Evolutionary conservation across 2,888 invertebrate genomes (phyloP), one percentile per base, ranked within the genome.

Genomic region (Macaria notata): DNA sequence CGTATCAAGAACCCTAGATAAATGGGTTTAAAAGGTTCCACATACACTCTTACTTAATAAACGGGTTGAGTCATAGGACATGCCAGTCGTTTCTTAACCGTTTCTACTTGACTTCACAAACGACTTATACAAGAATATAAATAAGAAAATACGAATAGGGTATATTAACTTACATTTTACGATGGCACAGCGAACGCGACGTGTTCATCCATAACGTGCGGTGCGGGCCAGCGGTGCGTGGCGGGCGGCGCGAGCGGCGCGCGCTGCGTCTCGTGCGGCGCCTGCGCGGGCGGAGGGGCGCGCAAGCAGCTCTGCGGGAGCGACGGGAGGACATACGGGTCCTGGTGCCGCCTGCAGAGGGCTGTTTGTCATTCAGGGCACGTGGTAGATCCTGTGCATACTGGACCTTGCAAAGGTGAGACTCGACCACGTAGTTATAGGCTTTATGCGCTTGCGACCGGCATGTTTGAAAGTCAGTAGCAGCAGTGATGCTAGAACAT

Each of bases 331-430:
- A 96, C 96, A 48, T 96, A 96, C 84, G 87, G 92, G 48, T 95
- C 94, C 64, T 96, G 96, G 95, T 96, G 96, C 84, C 94, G 95
- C 66, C 94, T 96, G 93, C 94, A 95, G 82, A 93, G 94, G 74
- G 95, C 95, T 73, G 93, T 95, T 30, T 96, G 96, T 82, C 92
- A 92, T 71, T 94, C 93, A 38, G 95, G 96, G 5, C 92, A 93
- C 64, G 94, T 95, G 68, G 93, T 96, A 68, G 95, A 95, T 72
- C 95, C 95, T 9, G 88, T 94, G 73, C 93, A 95, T 77, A 92
- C 94, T 38, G 96, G 95, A 50, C 93, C 94, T 66, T 95, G 95
- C 67, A 83, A 84, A 84, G 86, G 89, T 88, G 61, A 19, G 33
- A n/a, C n/a, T n/a, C n/a, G n/a, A n/a, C n/a, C n/a, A n/a, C n/a